Percentiles rank a stretch among this genome's conserved stretches.
Conservation (phyloP, 2,113 vertebrate genomes). For the Balaeniceps rex region DNA sequence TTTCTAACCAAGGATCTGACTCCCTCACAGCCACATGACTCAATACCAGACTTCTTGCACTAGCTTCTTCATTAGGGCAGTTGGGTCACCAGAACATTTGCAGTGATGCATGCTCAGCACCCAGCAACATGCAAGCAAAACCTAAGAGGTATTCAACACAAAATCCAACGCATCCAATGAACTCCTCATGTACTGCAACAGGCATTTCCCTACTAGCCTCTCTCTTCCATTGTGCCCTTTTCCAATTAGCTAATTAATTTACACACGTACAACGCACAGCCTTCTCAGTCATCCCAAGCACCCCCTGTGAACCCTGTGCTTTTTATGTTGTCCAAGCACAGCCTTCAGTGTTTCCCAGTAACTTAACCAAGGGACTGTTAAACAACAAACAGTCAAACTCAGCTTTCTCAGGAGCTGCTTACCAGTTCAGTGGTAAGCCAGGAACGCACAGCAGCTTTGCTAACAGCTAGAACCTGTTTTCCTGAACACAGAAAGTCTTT, state of each 20-base stretch:
- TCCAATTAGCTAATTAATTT: background rate
- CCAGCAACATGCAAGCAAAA: background rate
- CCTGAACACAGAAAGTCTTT: background rate
- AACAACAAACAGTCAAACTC: background rate
- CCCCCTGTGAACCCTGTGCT: fast-evolving
- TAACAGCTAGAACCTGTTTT: background rate
- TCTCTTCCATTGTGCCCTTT: background rate
- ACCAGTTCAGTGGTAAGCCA: background rate
- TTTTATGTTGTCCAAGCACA: background rate
- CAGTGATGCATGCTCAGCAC: background rate
- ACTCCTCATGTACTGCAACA: background rate
- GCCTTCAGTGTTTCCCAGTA: background rate
- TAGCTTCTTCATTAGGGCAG: background rate
- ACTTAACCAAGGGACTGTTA: background rate
- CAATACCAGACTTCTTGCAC: background rate
- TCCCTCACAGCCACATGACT: background rate
- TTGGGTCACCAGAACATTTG: no score
- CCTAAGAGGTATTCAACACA: background rate
- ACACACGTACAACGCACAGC: background rate
- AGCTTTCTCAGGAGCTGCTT: background rate
- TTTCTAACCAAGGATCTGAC: background rate
- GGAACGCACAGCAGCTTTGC: background rate
- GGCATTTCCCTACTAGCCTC: background rate
- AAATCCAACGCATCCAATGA: background rate
- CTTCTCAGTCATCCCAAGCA: background rate